These are phyloP conservation scores for Eudorcas thomsonii DNA, from an alignment of 2,113 vertebrate genomes.

Conservation along the genomic window DNA sequence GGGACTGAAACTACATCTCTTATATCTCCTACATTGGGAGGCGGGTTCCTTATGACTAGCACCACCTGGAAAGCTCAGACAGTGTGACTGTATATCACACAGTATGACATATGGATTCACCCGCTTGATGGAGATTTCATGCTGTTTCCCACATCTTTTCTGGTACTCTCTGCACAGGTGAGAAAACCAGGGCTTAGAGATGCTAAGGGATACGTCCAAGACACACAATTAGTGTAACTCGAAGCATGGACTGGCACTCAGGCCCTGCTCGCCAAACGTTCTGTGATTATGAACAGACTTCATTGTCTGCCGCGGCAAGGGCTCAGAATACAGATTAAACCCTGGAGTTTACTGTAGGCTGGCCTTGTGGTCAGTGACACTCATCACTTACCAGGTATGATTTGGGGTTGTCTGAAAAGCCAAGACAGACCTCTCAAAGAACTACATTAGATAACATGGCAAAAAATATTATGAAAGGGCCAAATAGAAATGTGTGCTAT, in stretches of 20 bases:
- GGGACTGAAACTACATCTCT: not conserved
- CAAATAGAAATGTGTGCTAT: not conserved
- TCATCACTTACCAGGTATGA: not conserved
- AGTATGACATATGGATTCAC: not conserved
- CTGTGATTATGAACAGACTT: not conserved
- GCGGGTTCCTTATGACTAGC: not conserved
- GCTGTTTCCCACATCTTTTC: not conserved
- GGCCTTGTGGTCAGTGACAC: not conserved
- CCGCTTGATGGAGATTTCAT: fast-evolving
- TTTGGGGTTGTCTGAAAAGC: not conserved
- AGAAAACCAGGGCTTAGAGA: not conserved
- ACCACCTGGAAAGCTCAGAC: not conserved
- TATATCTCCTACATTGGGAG: not conserved
- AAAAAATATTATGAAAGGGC: not conserved
- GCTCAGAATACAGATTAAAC: not conserved
- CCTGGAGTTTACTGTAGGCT: not conserved
- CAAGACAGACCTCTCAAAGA: not conserved
- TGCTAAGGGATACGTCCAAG: not conserved
- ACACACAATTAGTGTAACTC: not conserved
- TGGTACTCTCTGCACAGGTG: not conserved
- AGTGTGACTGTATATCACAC: fast-evolving
- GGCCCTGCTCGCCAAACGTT: not conserved
- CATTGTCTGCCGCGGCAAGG: not conserved
- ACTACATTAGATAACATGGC: not conserved
- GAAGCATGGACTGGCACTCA: not conserved